Evolutionary conservation across 2,113 vertebrate species (phyloP).

Genomic region (Nyctereutes procyonoides): DNA sequence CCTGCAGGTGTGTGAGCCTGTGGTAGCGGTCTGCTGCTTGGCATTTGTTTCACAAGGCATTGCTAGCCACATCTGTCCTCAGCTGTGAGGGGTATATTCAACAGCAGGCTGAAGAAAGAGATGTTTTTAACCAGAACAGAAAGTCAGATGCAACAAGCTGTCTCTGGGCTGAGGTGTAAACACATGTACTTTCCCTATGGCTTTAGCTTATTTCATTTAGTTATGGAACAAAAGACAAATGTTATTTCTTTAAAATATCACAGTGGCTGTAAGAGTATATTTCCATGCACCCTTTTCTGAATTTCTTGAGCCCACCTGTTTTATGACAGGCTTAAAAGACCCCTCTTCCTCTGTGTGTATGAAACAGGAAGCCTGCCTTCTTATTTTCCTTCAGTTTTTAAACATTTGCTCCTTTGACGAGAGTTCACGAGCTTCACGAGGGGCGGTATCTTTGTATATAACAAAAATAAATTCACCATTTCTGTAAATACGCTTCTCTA

Average conservation of each 20-base stretch:
- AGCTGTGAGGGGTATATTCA: constrained; percentile 60
- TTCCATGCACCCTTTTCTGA: constrained; percentile 41
- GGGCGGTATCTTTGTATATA: neutral
- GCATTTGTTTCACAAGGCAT: constrained; percentile 65
- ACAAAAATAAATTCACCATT: neutral
- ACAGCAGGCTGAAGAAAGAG: constrained; percentile 67
- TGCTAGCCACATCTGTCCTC: constrained; percentile 83
- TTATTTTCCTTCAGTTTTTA: constrained; percentile 67
- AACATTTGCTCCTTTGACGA: constrained; percentile 52
- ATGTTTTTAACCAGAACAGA: constrained; percentile 76
- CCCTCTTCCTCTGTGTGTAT: constrained; percentile 31
- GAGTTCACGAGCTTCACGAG: neutral
- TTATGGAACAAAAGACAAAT: constrained; percentile 66
- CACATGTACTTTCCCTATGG: constrained; percentile 61
- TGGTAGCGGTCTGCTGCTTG: constrained; percentile 76
- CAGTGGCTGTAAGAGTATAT: constrained; percentile 8
- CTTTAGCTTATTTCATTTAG: constrained; percentile 62
- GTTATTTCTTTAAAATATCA: constrained; percentile 67
- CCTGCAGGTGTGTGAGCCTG: constrained; percentile 83
- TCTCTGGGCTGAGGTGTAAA: constrained; percentile 49
- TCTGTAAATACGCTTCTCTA: neutral
- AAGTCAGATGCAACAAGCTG: constrained; percentile 54
- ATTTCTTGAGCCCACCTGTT: constrained; percentile 66
- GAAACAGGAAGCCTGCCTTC: constrained; percentile 70
- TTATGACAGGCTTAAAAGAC: constrained; percentile 37